Percentiles rank a stretch among this genome's conserved stretches.
Evolutionary conservation across 2,888 invertebrate species (phyloP).

Genomic region (Pristionchus fissidentatus): DNA sequence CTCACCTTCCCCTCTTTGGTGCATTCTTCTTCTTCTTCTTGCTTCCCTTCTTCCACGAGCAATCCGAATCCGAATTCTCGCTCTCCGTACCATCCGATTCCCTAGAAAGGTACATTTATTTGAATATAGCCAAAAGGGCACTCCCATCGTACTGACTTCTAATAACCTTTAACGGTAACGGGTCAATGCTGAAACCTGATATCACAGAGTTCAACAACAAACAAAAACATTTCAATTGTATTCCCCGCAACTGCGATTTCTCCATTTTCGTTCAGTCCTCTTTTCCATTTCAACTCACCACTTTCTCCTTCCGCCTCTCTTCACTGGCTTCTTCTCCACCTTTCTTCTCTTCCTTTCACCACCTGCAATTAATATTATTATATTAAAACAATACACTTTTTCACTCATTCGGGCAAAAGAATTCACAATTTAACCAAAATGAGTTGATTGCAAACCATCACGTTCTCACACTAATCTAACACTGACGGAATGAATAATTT

Average conservation of each 20-base stretch:
- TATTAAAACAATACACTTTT: no score
- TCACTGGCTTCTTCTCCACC: constrained; percentile 47
- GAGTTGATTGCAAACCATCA: no score
- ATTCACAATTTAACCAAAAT: no score
- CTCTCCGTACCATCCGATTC: constrained; percentile 37
- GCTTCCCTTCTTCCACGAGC: constrained; percentile 34
- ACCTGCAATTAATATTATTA: not conserved
- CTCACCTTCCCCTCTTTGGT: constrained; percentile 44
- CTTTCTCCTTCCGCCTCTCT: constrained; percentile 36
- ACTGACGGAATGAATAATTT: no score
- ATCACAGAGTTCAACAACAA: not conserved
- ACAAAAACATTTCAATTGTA: not conserved
- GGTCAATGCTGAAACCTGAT: not conserved
- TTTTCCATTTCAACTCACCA: constrained; percentile 1
- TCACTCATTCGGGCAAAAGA: no score
- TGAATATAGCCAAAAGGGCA: not conserved
- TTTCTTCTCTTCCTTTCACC: constrained; percentile 32
- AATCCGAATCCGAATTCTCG: constrained; percentile 53
- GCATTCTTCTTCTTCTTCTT: constrained; percentile 49
- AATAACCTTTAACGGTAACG: no score
- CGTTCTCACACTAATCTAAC: no score
- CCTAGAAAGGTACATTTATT: constrained; percentile 2
- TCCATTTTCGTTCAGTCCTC: not conserved
- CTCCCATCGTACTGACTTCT: no score
- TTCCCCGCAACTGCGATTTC: not conserved